phyloP scores from a whole-genome alignment of 1,140 invertebrate genomes.

The Copidosoma floridanum region DNA sequence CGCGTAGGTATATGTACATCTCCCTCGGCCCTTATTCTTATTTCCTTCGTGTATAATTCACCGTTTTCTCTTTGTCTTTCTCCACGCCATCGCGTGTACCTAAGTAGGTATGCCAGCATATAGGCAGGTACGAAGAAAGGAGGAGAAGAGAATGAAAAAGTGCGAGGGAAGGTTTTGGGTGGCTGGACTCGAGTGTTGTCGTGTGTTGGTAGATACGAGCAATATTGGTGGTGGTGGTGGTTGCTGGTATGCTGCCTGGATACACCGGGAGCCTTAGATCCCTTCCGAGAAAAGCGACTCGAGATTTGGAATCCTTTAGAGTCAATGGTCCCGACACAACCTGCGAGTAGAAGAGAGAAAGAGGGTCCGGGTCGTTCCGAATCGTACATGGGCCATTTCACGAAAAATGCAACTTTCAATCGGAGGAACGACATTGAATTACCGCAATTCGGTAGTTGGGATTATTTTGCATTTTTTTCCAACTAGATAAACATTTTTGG shows the following conservation, averaged over 20 bases:
- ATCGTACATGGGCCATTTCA: no score
- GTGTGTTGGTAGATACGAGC: no score
- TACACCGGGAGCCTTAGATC: constrained; percentile 17
- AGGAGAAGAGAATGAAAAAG: no score
- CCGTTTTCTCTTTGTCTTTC: constrained; percentile 14
- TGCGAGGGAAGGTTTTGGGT: no score
- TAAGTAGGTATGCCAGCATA: no score
- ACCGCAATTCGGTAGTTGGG: no score
- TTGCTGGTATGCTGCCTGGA: neutral
- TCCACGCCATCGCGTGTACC: no score
- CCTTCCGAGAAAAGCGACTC: constrained; percentile 20
- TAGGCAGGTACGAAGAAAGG: no score
- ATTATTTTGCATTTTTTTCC: no score
- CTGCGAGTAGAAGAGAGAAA: constrained; percentile 18
- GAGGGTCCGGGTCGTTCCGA: neutral
- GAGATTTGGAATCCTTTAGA: constrained; percentile 21
- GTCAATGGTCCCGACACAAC: constrained; percentile 20
- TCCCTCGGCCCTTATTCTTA: neutral
- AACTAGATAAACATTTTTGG: no score
- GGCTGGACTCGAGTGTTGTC: no score
- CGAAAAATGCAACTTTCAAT: neutral
- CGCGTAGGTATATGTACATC: constrained; percentile 9
- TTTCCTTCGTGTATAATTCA: constrained; percentile 11
- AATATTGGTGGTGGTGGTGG: neutral
- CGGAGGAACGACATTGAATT: neutral